Evolutionary conservation across 2,888 invertebrate species (phyloP).

Genomic region (Hydriomena furcata): DNA sequence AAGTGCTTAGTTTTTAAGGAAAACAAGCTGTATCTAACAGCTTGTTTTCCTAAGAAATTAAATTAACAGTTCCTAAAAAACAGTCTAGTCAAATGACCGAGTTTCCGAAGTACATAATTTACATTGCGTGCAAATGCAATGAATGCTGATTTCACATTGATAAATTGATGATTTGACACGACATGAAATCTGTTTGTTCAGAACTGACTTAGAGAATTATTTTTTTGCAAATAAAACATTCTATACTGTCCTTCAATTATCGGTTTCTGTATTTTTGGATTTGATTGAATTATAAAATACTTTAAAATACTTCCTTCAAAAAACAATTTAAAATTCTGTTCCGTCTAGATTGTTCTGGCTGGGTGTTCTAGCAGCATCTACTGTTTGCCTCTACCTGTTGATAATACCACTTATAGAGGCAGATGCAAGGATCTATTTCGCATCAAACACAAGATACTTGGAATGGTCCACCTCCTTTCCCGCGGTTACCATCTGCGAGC

Average conservation of each 20-base stretch:
- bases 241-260: too few relatives aligned
- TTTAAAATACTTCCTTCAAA: too few relatives aligned
- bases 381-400: constrained; percentile 77
- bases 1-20: too few relatives aligned
- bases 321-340: too few relatives aligned
- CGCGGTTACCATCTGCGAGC: constrained; percentile 84
- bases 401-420: constrained; percentile 72
- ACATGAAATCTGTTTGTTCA: too few relatives aligned
- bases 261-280: too few relatives aligned
- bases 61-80: background rate
- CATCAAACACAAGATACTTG: constrained; percentile 84
- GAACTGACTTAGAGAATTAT: too few relatives aligned
- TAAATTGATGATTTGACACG: too few relatives aligned
- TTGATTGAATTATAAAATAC: too few relatives aligned
- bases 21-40: too few relatives aligned
- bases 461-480: constrained; percentile 85
- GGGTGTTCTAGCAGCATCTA: constrained; percentile 73
- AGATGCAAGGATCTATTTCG: constrained; percentile 84
- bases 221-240: too few relatives aligned
- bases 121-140: constrained; percentile 2
- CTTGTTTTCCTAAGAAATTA: too few relatives aligned
- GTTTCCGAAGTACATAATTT: background rate
- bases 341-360: constrained; percentile 83
- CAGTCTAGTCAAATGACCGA: background rate
- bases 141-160: background rate